These are phyloP conservation scores for Melanerpes formicivorus DNA, from an alignment of 2,113 vertebrate species.

Conservation along the genomic window DNA sequence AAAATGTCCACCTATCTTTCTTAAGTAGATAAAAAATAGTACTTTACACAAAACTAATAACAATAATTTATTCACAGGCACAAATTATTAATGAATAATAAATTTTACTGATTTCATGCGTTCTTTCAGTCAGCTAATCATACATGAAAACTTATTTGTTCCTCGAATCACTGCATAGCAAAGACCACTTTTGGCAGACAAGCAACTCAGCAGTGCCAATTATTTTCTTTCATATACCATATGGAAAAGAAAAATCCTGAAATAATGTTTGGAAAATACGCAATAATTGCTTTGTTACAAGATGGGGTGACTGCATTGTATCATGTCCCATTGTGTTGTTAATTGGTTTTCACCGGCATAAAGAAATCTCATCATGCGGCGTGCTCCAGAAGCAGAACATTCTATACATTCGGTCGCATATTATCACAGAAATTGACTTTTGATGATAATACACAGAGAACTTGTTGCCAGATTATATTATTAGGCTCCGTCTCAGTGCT, in stretches of 20 bases:
- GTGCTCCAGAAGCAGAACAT: not conserved
- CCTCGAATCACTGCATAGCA: constrained; percentile 50
- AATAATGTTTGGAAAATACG: constrained; percentile 16
- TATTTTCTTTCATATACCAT: constrained; percentile 30
- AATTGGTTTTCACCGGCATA: constrained; percentile 52
- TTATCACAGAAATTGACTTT: constrained; percentile 19
- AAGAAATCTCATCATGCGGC: not conserved
- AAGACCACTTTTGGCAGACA: constrained; percentile 47
- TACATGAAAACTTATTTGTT: constrained; percentile 57
- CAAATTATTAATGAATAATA: constrained; percentile 56
- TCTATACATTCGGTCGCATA: not conserved
- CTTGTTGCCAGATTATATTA: not conserved
- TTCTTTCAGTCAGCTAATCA: constrained; percentile 64
- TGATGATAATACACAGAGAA: not conserved
- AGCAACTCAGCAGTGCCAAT: not conserved
- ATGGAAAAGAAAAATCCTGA: constrained; percentile 25
- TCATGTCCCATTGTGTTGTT: not conserved
- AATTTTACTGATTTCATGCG: constrained; percentile 5
- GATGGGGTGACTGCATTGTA: not conserved
- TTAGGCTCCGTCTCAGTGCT: not conserved
- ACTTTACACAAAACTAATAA: constrained; percentile 38
- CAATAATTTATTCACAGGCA: constrained; percentile 52
- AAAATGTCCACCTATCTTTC: not conserved
- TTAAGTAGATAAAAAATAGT: not conserved
- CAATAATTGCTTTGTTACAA: constrained; percentile 22